Base-by-base conservation (phyloP, 2,888 invertebrate genomes). In the Trilocha varians region DNA sequence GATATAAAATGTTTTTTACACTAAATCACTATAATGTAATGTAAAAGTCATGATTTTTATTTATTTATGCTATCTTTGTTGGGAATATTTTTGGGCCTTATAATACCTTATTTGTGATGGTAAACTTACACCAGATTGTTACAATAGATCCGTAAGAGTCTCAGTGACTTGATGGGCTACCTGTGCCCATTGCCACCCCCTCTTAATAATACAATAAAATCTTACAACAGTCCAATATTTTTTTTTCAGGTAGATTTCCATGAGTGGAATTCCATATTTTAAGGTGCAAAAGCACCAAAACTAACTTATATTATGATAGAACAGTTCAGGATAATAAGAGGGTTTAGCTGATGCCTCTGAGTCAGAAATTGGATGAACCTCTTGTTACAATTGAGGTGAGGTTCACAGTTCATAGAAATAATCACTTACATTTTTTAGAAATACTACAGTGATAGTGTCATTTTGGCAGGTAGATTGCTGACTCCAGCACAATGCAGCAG, bases 401-500 rank as follows among this genome's bases (percentile, higher is more conserved):
- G 18, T 25, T 32, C 36, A 17, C 8, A 32, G 42, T 8, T 42
- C 25, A 38, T 52, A 45, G 16, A 15, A 8, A 33, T 13, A n/a
- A 39, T 37, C 13, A 34, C 44, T 15, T 25, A 34, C 25, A 6
- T 14, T 16, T 8, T 15, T 11, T n/a, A 15, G 13, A 36, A 36
- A 32, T 59, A 60, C 70, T 77, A 73, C 65, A 83, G 79, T 73
- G 48, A 48, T 67, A 59, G 65, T 70, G 59, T 82, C 52, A 60
- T 64, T 73, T 79, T 71, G 87, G 78, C 79, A 87, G 87, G 85
- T 86, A 87, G 87, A 83, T 86, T 70, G 86, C 87, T 70, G 87
- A 87, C 73, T 86, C 86, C 75, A 87, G 85, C 87, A 86, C 85
- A 58, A 87, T 87, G 87, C 87, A 87, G 78, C 87, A 87, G 72